Conservation (phyloP, 2,797 vertebrate genomes). For the Loriculus beryllinus region DNA sequence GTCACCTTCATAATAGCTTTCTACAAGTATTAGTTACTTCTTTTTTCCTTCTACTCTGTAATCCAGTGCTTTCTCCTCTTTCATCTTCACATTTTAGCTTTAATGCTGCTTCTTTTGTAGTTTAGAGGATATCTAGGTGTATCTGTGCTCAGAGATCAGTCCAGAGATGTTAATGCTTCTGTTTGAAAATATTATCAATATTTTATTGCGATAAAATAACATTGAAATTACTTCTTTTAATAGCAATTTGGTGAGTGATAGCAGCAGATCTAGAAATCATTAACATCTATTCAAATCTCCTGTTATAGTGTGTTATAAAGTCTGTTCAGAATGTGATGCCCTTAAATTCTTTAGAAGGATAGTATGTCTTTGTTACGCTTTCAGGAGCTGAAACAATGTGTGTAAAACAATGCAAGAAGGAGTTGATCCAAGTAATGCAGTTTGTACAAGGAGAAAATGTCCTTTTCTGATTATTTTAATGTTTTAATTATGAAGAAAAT, state of each 20-base stretch:
- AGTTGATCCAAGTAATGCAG: background rate
- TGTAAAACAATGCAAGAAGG: background rate
- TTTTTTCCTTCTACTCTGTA: background rate
- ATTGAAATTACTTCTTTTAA: background rate
- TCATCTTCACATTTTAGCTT: background rate
- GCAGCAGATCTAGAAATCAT: background rate
- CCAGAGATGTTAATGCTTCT: background rate
- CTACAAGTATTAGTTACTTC: background rate
- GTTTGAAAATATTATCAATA: background rate
- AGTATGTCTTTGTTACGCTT: background rate
- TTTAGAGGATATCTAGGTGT: background rate
- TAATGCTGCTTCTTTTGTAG: background rate
- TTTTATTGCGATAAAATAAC: background rate
- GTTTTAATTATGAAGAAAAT: background rate
- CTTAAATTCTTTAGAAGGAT: background rate
- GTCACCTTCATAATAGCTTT: background rate
- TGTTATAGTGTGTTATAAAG: background rate
- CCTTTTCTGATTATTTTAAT: background rate
- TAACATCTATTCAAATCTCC: background rate
- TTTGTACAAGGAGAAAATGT: background rate
- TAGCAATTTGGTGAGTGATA: background rate
- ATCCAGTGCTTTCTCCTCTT: background rate
- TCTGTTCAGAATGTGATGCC: background rate
- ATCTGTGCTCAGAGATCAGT: background rate
- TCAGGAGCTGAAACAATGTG: background rate